Conservation (phyloP, 2,797 vertebrate genomes). For the Champsocephalus esox region DNA sequence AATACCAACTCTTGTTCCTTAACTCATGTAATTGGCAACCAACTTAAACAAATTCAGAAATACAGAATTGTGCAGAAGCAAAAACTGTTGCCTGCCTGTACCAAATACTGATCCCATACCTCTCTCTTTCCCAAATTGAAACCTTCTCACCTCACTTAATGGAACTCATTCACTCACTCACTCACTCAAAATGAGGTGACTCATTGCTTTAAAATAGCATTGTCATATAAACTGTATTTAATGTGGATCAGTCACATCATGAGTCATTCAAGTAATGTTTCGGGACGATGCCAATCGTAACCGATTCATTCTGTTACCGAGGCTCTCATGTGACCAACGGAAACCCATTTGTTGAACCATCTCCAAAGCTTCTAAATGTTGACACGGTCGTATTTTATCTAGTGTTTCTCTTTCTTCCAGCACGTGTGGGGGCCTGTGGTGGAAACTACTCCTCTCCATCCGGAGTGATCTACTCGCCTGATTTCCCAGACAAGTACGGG, state of each 20-base stretch:
- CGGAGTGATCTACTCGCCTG: slow-evolving; percentile 94
- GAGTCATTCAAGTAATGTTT: background rate
- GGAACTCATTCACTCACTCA: too few species aligned
- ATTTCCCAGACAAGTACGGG: slow-evolving; percentile 93
- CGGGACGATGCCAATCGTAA: background rate
- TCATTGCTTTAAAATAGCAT: background rate
- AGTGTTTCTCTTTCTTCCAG: slow-evolving; percentile 74
- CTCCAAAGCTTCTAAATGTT: background rate
- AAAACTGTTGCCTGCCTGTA: too few species aligned
- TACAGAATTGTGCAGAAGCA: too few species aligned
- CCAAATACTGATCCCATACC: background rate
- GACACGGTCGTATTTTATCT: too few species aligned
- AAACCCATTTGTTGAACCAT: background rate
- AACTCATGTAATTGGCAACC: too few species aligned
- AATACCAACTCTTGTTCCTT: too few species aligned
- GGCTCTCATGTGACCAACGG: background rate
- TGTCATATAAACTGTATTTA: background rate
- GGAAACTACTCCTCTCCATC: slow-evolving; percentile 92
- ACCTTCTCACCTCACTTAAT: background rate
- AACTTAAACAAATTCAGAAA: too few species aligned
- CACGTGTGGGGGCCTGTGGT: slow-evolving; percentile 93
- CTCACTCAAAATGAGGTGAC: background rate
- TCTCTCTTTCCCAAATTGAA: background rate
- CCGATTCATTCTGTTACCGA: background rate
- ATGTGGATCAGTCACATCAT: background rate